Conservation (phyloP, 30 jellyfish, hydroid and myxozoan genomes). For the Hydra vulgaris region DNA sequence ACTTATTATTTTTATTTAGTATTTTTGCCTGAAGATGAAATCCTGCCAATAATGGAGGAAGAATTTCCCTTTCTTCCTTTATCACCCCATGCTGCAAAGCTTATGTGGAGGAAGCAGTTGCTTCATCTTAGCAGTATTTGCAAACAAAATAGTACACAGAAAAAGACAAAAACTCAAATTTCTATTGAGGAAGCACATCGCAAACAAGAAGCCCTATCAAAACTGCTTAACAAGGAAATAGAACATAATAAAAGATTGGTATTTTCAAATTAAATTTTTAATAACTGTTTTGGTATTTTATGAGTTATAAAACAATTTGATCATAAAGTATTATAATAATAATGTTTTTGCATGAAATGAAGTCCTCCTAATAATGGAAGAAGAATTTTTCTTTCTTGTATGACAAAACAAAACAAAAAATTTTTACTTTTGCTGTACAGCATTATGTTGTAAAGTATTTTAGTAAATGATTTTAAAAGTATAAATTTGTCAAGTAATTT, state of each 20-base stretch:
- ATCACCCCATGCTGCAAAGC: slow-evolving; percentile 83
- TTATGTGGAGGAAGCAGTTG: slow-evolving; percentile 93
- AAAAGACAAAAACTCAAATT: slow-evolving; percentile 35
- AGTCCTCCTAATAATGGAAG: slow-evolving; percentile 91
- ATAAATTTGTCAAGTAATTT: background rate
- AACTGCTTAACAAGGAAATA: slow-evolving; percentile 59
- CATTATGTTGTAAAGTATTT: too few relatives aligned
- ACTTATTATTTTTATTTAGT: slow-evolving; percentile 13
- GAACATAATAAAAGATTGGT: slow-evolving; percentile 83
- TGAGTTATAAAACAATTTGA: too few relatives aligned
- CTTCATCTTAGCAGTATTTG: slow-evolving; percentile 53
- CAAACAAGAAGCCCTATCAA: slow-evolving; percentile 64
- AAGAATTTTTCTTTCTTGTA: slow-evolving; percentile 82
- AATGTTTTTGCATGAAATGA: slow-evolving; percentile 70
- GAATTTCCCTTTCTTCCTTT: slow-evolving; percentile 84
- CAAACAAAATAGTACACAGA: slow-evolving; percentile 12
- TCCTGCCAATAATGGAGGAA: slow-evolving; percentile 90
- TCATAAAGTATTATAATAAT: too few relatives aligned
- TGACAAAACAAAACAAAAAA: too few relatives aligned
- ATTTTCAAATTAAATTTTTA: background rate
- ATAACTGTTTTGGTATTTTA: background rate
- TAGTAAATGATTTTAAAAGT: too few relatives aligned
- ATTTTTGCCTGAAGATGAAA: slow-evolving; percentile 67
- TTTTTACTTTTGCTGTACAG: too few relatives aligned
- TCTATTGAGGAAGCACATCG: slow-evolving; percentile 62